Conservation (phyloP, 2,797 vertebrate genomes). For the Euthynnus affinis region DNA sequence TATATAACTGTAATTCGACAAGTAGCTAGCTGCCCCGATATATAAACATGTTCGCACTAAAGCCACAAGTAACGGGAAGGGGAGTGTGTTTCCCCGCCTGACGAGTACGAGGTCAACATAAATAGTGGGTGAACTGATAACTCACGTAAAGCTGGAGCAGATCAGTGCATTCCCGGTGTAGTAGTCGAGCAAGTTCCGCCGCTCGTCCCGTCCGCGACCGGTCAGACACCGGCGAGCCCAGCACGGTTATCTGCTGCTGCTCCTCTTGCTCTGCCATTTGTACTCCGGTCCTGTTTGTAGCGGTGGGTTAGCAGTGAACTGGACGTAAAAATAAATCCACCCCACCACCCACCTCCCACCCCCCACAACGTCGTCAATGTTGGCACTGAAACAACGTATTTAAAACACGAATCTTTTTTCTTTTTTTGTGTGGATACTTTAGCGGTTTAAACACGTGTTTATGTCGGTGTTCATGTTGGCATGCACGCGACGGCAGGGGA, state of each 20-base stretch:
- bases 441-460: constrained; percentile 6
- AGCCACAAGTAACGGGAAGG: constrained; percentile 33
- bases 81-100: constrained; percentile 13
- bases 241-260: constrained; percentile 52
- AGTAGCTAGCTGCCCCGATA: constrained; percentile 58
- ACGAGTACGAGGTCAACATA: background rate
- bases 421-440: background rate
- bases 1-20: constrained; percentile 26
- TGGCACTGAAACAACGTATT: background rate
- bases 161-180: constrained; percentile 78
- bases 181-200: constrained; percentile 78
- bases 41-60: constrained; percentile 8
- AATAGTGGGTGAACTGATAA: constrained; percentile 27
- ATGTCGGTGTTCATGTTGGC: constrained; percentile 59
- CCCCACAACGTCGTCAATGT: background rate
- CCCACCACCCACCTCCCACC: no score
- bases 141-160: constrained; percentile 86
- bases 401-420: background rate
- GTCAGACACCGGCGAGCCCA: constrained; percentile 55
- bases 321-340: constrained; percentile 3
- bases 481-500: constrained; percentile 36
- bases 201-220: constrained; percentile 70
- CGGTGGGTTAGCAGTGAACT: constrained; percentile 53
- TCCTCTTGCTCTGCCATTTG: constrained; percentile 78
- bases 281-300: constrained; percentile 43